Percentiles rank a stretch among this genome's conserved stretches.
These are phyloP conservation scores for Streptopelia turtur DNA, from an alignment of 2,797 vertebrate species.

Conservation along the genomic window DNA sequence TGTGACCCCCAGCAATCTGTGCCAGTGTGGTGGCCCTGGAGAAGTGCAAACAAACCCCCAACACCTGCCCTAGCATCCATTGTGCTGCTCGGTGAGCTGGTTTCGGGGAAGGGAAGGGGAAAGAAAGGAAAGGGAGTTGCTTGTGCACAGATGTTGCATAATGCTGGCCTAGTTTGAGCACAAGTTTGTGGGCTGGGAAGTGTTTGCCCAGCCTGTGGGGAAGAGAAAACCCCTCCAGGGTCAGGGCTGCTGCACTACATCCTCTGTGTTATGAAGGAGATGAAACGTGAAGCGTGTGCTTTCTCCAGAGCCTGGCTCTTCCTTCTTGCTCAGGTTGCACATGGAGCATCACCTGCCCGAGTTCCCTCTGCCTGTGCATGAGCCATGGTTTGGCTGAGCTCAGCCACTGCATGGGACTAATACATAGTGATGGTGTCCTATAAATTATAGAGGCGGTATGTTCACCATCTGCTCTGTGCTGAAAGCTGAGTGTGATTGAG, in stretches of 20 bases:
- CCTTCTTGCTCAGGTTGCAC: neutral
- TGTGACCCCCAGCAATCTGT: neutral
- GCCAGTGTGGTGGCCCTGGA: neutral
- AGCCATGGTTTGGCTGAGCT: neutral
- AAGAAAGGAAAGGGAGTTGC: neutral
- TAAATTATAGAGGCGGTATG: slow-evolving; percentile 40
- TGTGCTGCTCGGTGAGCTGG: neutral
- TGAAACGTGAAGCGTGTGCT: neutral
- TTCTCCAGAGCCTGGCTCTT: neutral
- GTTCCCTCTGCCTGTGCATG: neutral
- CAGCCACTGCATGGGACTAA: slow-evolving; percentile 28
- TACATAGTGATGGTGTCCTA: slow-evolving; percentile 29
- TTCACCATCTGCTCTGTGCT: slow-evolving; percentile 24
- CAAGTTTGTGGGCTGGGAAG: neutral
- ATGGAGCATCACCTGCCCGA: neutral
- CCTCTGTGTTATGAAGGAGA: neutral
- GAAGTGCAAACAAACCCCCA: neutral
- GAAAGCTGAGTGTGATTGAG: slow-evolving; percentile 45
- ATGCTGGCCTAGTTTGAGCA: slow-evolving; percentile 17
- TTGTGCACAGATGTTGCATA: slow-evolving; percentile 1
- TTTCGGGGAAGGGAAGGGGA: neutral
- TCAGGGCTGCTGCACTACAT: neutral
- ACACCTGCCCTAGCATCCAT: neutral
- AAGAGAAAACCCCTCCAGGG: neutral
- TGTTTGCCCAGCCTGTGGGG: rapidly evolving